Conservation (phyloP, 1,140 invertebrate species). For the Drosophila orena region DNA sequence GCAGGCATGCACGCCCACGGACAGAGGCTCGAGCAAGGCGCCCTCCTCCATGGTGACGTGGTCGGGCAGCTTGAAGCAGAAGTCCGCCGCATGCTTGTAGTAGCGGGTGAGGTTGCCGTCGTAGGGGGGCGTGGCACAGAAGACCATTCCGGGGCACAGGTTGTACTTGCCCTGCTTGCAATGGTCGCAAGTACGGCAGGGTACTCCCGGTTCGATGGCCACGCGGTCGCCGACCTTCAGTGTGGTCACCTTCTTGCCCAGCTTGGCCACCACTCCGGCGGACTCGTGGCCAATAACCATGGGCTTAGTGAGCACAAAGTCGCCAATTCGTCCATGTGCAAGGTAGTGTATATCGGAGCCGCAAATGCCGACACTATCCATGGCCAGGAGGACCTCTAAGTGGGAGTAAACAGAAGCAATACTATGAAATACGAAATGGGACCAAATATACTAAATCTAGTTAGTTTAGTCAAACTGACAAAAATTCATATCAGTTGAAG, state of each 20-base stretch:
- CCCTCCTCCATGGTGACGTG: slow-evolving; percentile 96
- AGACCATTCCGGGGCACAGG: slow-evolving; percentile 93
- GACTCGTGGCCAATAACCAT: slow-evolving; percentile 97
- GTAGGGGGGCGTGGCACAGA: slow-evolving; percentile 95
- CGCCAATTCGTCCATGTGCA: slow-evolving; percentile 92
- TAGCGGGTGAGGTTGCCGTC: slow-evolving; percentile 94
- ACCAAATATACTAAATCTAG: too few relatives aligned
- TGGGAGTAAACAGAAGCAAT: background rate
- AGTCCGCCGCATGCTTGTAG: slow-evolving; percentile 96
- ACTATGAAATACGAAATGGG: background rate
- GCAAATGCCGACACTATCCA: slow-evolving; percentile 97
- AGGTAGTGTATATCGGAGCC: slow-evolving; percentile 98
- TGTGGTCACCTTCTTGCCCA: slow-evolving; percentile 91
- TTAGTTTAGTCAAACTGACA: too few relatives aligned
- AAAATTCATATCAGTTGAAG: background rate
- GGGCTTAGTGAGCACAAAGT: slow-evolving; percentile 92
- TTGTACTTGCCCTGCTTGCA: slow-evolving; percentile 96
- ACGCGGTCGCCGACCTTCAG: slow-evolving; percentile 94
- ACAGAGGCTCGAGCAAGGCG: slow-evolving; percentile 95
- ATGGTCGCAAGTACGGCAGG: slow-evolving; percentile 93
- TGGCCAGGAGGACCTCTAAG: slow-evolving; percentile 92
- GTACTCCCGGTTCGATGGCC: slow-evolving; percentile 96
- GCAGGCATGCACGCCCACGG: slow-evolving; percentile 97
- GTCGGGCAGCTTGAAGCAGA: slow-evolving; percentile 97
- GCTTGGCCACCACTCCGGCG: slow-evolving; percentile 88